Base-by-base conservation (phyloP, 2,113 vertebrate genomes). In the Lipotes vexillifer region DNA sequence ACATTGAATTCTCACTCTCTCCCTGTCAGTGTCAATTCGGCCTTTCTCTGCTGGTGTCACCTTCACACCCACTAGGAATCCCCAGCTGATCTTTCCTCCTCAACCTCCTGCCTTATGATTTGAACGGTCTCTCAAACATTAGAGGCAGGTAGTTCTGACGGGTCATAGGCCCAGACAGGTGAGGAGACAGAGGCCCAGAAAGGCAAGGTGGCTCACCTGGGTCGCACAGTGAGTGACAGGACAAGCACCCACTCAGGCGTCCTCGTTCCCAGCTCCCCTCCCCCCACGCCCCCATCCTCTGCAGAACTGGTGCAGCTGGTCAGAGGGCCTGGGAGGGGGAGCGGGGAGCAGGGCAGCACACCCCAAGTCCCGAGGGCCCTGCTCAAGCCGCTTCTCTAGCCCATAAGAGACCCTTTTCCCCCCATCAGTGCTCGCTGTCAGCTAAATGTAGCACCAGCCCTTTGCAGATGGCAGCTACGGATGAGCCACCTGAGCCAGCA, bases 391-490 rank as follows among this genome's bases (percentile, higher is more conserved):
- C 31, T 44, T 29, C 77, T 81, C 72, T 12, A 29, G 59, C 74
- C 55, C 29, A 14, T 6, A 3, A 33, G 1, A 0, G 38, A 31
- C 8, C 21, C 61, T 23, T 23, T 29, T 21, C 57, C 9, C 1
- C 9, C 29, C 38, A 6, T 4, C 29, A 4, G 49, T 89, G 81
- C 33, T 75, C 12, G 2, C 85, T 84, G 88, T 88, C 95, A 92
- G 94, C 97, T 93, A 90, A 97, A 98, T 98, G 96, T 96, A 97
- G 98, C 97, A 97, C 96, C 97, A 78, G 59, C 41, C 88, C 97
- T 97, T 98, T 96, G 94, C 97, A 91, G 80, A 97, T 96, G 33
- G 83, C 36, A 72, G 85, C 25, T 86, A 72, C 52, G 44, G 59
- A 46, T 66, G 97, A 97, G 92, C 14, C 29, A 33, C 96, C 72